A percentile compares a stretch with the other conserved stretches of the same genome.
These are phyloP conservation scores for Rhabdomys dilectus DNA, from an alignment of 2,113 vertebrate genomes.

Conservation along the genomic window DNA sequence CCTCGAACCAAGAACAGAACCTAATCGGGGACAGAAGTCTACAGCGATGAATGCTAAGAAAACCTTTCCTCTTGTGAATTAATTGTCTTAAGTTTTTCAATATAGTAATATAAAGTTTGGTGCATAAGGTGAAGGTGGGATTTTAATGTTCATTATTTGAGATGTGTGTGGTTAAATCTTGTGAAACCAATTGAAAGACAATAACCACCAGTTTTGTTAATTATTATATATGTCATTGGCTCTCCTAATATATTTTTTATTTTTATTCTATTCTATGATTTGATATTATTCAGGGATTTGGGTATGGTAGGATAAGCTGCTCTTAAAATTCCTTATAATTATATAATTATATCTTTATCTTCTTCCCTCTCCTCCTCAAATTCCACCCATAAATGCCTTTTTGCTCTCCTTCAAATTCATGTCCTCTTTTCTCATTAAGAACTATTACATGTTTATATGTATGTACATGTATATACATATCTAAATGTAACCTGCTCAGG, in stretches of 20 bases:
- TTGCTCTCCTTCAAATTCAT: background rate
- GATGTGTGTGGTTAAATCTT: background rate
- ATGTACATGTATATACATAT: background rate
- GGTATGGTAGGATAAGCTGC: background rate
- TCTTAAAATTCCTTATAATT: background rate
- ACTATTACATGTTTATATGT: background rate
- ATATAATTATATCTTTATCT: background rate
- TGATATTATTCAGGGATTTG: no score
- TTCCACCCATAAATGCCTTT: background rate
- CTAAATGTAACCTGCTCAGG: background rate
- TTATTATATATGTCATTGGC: background rate
- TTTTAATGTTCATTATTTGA: background rate
- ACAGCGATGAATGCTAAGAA: no score
- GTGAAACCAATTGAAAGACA: background rate
- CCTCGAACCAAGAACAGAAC: background rate
- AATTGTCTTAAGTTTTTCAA: background rate
- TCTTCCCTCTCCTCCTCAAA: background rate
- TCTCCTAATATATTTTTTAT: background rate
- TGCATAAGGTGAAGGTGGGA: background rate
- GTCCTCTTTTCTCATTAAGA: background rate
- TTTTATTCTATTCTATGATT: background rate
- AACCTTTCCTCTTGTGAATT: background rate
- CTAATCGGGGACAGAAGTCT: background rate
- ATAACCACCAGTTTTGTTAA: background rate
- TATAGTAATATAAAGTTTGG: background rate